These are phyloP conservation scores for Aurelia aurita DNA, from an alignment of 30 jellyfish, hydroid and myxozoan species.

Conservation along the genomic window DNA sequence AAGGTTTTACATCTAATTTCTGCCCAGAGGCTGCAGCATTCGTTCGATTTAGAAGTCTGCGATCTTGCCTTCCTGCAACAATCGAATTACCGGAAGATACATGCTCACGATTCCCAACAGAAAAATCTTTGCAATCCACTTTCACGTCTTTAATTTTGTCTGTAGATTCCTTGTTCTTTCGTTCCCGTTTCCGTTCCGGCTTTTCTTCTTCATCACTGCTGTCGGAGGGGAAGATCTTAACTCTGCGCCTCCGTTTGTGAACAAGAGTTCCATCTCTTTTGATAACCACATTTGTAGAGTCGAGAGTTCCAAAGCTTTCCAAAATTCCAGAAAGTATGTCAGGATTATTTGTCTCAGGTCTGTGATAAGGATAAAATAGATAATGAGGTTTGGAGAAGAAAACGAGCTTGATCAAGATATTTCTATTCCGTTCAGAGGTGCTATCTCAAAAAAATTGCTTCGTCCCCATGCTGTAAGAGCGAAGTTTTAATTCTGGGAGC, in stretches of 20 bases:
- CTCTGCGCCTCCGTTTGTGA: conserved; percentile 17
- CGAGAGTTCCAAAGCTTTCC: conserved; percentile 77
- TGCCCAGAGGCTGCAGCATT: not conserved
- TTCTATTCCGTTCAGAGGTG: too few species aligned
- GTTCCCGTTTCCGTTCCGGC: not conserved
- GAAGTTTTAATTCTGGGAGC: too few species aligned
- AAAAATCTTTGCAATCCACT: not conserved
- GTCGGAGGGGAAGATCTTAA: conserved; percentile 7
- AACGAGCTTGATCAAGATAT: too few species aligned
- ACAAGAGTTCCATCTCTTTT: conserved; percentile 69
- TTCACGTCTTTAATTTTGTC: not conserved
- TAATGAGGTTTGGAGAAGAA: too few species aligned
- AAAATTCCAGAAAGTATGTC: conserved; percentile 68
- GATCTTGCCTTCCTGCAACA: not conserved
- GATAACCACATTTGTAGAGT: conserved; percentile 69
- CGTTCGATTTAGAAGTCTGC: not conserved
- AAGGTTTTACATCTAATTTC: not conserved
- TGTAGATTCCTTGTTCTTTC: not conserved
- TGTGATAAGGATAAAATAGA: not conserved
- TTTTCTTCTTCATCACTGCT: conserved; percentile 16
- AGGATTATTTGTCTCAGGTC: conserved; percentile 42
- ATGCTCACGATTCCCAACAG: not conserved
- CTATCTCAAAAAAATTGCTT: too few species aligned
- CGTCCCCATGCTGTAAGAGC: too few species aligned
- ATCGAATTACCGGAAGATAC: too few species aligned